Percentiles rank a stretch among this genome's conserved stretches.
Conservation (phyloP, 2,113 vertebrate species). For the Calyptomena viridis region DNA sequence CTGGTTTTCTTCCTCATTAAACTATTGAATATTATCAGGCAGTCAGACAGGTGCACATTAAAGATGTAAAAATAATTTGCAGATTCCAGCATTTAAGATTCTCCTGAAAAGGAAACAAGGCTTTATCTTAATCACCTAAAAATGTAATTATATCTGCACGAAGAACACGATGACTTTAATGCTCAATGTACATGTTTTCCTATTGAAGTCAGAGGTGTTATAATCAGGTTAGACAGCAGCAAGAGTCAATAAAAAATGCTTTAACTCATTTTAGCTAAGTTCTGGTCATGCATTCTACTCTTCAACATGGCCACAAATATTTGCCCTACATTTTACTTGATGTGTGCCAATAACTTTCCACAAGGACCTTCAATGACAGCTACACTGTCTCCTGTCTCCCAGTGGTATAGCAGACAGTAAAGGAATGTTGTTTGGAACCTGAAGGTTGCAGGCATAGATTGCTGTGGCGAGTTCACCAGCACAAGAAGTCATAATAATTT, state of each 20-base stretch:
- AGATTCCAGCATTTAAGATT: not conserved
- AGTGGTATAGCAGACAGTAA: not conserved
- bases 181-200: not conserved
- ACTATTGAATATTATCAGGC: slow-evolving; percentile 15
- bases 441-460: not conserved
- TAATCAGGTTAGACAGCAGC: not conserved
- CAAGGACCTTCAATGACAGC: not conserved
- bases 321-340: not conserved
- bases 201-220: not conserved
- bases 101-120: not conserved
- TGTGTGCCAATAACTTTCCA: not conserved
- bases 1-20: slow-evolving; percentile 17
- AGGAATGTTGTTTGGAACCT: not conserved
- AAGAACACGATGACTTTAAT: not conserved
- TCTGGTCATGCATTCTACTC: not conserved
- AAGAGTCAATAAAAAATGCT: not conserved
- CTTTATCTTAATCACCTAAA: not conserved
- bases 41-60: not conserved
- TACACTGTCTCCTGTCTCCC: not conserved
- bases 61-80: not conserved
- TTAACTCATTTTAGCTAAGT: not conserved
- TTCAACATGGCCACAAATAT: not conserved
- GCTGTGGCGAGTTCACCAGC: not conserved
- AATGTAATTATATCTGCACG: not conserved
- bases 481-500: not conserved